These are phyloP conservation scores for Argyrosomus japonicus DNA, from an alignment of 2,113 vertebrate genomes.

Conservation along the genomic window DNA sequence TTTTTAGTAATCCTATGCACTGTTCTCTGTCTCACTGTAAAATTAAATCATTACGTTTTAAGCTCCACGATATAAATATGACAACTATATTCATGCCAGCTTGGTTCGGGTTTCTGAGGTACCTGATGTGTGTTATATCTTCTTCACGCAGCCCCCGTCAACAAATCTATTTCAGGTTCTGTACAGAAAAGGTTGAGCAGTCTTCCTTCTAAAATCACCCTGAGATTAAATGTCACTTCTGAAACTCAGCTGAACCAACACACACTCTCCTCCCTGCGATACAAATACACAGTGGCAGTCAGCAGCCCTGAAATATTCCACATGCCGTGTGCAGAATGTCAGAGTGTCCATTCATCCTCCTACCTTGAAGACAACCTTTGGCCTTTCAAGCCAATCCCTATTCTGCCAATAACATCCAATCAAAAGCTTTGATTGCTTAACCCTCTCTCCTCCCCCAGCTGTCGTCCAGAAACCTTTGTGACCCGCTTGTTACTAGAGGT, in stretches of 20 bases:
- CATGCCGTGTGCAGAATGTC: constrained; percentile 67
- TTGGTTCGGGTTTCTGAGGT: constrained; percentile 5
- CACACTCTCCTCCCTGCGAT: constrained; percentile 13
- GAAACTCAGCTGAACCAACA: constrained; percentile 67
- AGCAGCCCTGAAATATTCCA: constrained; percentile 33
- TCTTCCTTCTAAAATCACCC: constrained; percentile 38
- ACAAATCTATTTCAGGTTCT: constrained; percentile 66
- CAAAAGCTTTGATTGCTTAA: constrained; percentile 73
- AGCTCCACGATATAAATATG: background rate
- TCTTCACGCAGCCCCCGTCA: constrained; percentile 18
- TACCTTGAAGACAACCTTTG: constrained; percentile 57
- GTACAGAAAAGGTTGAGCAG: constrained; percentile 43
- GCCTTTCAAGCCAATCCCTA: constrained; percentile 56
- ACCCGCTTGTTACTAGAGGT: constrained; percentile 58
- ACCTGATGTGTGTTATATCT: constrained; percentile 7
- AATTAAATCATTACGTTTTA: background rate
- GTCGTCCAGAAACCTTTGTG: constrained; percentile 50
- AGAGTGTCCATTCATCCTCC: constrained; percentile 55
- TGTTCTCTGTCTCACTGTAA: background rate
- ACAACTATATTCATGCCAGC: background rate
- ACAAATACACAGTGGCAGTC: constrained; percentile 27
- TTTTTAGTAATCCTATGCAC: background rate
- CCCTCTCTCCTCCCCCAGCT: constrained; percentile 62
- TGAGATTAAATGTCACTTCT: constrained; percentile 69
- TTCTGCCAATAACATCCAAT: constrained; percentile 55